Evolutionary conservation across 2,888 invertebrate species (phyloP), one percentile per base, ranked within the genome.

Genomic region (Hofmannophila pseudospretella): DNA sequence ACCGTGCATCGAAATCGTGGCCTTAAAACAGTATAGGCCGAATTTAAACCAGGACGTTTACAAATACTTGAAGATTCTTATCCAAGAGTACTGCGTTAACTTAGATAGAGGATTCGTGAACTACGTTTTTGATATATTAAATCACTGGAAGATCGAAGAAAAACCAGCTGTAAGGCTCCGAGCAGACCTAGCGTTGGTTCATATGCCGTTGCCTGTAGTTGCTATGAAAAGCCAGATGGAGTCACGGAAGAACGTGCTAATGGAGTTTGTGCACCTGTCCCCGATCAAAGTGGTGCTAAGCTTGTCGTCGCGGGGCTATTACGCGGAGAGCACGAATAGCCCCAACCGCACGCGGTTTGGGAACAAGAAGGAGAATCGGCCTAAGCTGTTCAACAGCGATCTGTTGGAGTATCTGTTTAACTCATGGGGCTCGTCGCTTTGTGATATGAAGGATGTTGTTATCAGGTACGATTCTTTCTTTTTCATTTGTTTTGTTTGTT

Each of bases 101-200:
- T 69, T 94, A 25, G 94, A 94, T 65, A 89, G 91, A 51, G 92
- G 92, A 29, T 91, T 94, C 51, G 86, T 89, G 47, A 74, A 88
- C 43, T 89, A 91, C 25, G 67, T 93, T 4, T 89, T 89, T 41
- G 89, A 91, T 66, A 82, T 92, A 16, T 63, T 92, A 32, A 88
- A 90, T 36, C 88, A 88, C 48, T 89, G 90, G 77, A 88, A 89
- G 49, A 68, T 85, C 16, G 88, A 89, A 41, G 89, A 90, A 47
- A 87, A 88, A 42, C 89, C 90, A 3, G 88, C 90, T 14, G 80
- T 88, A 0, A 86, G 88, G 35, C 63, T 90, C n/a, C 62, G 89
- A 31, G 82, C 88, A 7, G 90, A 90, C 42, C 64, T 90, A 33
- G 88, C 89, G 2, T 59, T 88, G 11, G 88, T 92, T 0, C 90